Evolutionary conservation across 2,797 vertebrate species (phyloP), one percentile per base, ranked within the genome.

Genomic region (Melanogrammus aeglefinus): DNA sequence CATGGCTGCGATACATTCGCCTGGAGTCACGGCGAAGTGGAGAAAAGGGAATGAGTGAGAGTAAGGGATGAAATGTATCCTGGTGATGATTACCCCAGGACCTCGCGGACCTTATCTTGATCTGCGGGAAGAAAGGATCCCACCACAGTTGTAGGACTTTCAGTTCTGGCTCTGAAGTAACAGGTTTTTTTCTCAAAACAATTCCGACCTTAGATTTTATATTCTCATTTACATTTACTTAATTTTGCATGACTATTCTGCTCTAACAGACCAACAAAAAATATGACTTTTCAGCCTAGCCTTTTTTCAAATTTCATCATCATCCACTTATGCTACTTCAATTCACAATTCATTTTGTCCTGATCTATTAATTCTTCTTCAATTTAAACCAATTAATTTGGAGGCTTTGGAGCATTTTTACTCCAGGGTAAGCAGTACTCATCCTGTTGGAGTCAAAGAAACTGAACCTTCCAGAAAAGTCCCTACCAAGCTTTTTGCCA

Each of bases 1-100:
- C 57, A 76, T 82, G 81, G 78, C 74, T 36, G 21, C 8, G 2
- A 76, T 79, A 74, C 76, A 51, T 82, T 75, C 78, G 69, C 38
- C 51, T 35, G 73, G 21, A n/a, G 76, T 27, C 35, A 80, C 78
- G 51, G 29, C 66, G 29, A 36, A 77, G 75, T 74, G 6, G 41
- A 79, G 8, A n/a, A 72, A 29, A 44, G 9, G n/a, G 1, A 21
- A 39, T 27, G 12, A 38, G 3, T n/a, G 24, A 24, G 75, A 73
- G 18, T 33, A 63, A 31, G 72, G 9, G 72, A 38, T 36, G 41
- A 72, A 35, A 76, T 35, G 24, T 80, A 75, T 74, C 73, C 79
- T 51, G 69, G 39, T 21, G 73, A 36, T 44, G 57, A 74, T 76
- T 33, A 38, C 70, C 74, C 10, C 35, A 78, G 76, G 51, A 74